Evolutionary conservation across 2,888 invertebrate species (phyloP).

Genomic region (Brenthis hecate): DNA sequence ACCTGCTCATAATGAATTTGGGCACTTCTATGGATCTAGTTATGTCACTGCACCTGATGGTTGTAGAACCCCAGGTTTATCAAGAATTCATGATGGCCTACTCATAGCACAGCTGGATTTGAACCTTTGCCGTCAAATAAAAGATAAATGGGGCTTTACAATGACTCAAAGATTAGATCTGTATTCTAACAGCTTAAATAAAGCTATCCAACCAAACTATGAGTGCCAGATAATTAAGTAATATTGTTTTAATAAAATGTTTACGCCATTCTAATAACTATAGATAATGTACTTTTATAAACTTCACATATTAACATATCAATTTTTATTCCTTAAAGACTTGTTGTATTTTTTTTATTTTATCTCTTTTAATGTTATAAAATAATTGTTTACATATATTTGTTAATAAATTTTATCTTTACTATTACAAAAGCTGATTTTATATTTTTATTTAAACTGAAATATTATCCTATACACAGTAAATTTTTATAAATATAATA

Average conservation of each 20-base stretch:
- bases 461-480: too few relatives aligned
- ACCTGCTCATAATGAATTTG: slow-evolving; percentile 93
- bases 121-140: slow-evolving; percentile 96
- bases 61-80: slow-evolving; percentile 92
- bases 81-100: slow-evolving; percentile 91
- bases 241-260: background rate
- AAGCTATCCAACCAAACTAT: slow-evolving; percentile 61
- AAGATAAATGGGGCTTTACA: slow-evolving; percentile 97
- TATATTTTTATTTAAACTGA: too few relatives aligned
- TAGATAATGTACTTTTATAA: too few relatives aligned
- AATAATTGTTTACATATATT: too few relatives aligned
- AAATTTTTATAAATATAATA: too few relatives aligned
- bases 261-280: background rate
- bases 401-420: too few relatives aligned
- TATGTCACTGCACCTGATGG: slow-evolving; percentile 98
- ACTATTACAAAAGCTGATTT: too few relatives aligned
- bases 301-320: too few relatives aligned
- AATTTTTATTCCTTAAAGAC: too few relatives aligned
- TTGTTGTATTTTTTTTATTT: too few relatives aligned
- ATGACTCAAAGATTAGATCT: slow-evolving; percentile 97
- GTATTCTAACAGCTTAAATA: slow-evolving; percentile 89
- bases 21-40: slow-evolving; percentile 98
- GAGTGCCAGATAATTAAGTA: slow-evolving; percentile 56
- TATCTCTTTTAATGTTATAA: too few relatives aligned
- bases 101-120: slow-evolving; percentile 95